Conservation (phyloP, 2,888 invertebrate species). For the Atethmia centrago region DNA sequence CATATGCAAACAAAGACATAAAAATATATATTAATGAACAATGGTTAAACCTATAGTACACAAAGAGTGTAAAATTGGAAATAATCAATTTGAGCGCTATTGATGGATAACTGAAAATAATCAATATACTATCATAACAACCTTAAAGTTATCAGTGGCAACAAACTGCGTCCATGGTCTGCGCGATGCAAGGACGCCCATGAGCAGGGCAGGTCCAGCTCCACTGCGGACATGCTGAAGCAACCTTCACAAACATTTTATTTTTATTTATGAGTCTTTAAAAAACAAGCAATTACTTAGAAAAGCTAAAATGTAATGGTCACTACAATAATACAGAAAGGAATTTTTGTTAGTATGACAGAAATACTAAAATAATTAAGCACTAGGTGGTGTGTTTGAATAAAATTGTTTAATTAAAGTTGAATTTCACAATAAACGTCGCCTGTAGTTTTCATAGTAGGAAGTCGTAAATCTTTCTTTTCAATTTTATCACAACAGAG, state of each 20-base stretch:
- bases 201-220: conserved; percentile 83
- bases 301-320: neutral
- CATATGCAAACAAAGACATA: neutral
- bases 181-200: conserved; percentile 86
- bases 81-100: neutral
- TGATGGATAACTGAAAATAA: conserved; percentile 7
- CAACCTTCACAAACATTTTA: conserved; percentile 72
- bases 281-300: neutral
- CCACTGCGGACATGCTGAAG: conserved; percentile 86
- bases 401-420: neutral
- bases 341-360: conserved; percentile 42
- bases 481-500: too few species aligned
- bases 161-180: conserved; percentile 94
- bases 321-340: neutral
- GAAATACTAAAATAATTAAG: neutral
- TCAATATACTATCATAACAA: conserved; percentile 55
- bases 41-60: neutral
- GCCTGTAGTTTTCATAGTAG: neutral
- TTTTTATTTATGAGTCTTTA: neutral
- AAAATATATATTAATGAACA: neutral
- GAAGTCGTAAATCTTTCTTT: neutral
- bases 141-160: conserved; percentile 92
- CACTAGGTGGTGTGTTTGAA: conserved; percentile 51
- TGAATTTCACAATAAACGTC: neutral
- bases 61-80: neutral